Conservation (phyloP, 2,888 invertebrate species). For the Chrysolina americana region DNA sequence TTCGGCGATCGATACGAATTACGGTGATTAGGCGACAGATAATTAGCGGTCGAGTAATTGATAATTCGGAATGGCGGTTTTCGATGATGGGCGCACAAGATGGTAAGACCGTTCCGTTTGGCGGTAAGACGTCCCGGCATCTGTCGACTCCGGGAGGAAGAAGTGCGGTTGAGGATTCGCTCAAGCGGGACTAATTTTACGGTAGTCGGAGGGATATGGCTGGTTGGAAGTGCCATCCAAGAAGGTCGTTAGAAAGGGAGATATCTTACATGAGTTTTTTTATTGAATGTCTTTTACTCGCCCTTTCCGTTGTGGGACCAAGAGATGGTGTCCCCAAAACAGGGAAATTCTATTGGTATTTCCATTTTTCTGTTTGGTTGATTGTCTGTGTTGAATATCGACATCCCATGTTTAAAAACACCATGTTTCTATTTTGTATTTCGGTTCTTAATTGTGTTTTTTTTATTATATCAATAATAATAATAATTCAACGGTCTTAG, state of each 20-base stretch:
- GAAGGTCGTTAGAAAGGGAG: constrained; percentile 12
- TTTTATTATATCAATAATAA: no score
- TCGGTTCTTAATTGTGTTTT: no score
- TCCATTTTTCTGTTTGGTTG: no score
- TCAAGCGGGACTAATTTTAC: constrained; percentile 28
- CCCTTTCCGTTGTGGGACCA: no score
- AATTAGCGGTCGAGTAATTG: neutral
- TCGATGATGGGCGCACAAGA: constrained; percentile 33
- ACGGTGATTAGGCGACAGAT: constrained; percentile 6
- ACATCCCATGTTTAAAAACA: no score
- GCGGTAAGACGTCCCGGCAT: constrained; percentile 44
- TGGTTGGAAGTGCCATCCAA: neutral
- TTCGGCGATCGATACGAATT: constrained; percentile 11
- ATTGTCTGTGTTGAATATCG: no score
- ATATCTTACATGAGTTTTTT: neutral
- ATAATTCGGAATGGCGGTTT: constrained; percentile 8
- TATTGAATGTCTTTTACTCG: neutral
- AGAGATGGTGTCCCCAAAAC: no score
- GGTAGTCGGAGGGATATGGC: constrained; percentile 1
- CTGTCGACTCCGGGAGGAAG: constrained; percentile 25
- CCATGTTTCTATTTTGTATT: no score
- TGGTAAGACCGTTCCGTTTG: constrained; percentile 45
- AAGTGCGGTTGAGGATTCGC: constrained; percentile 7
- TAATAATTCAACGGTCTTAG: no score
- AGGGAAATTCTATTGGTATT: no score